Conservation (phyloP, 2,113 vertebrate genomes). For the Podarcis cretensis region DNA sequence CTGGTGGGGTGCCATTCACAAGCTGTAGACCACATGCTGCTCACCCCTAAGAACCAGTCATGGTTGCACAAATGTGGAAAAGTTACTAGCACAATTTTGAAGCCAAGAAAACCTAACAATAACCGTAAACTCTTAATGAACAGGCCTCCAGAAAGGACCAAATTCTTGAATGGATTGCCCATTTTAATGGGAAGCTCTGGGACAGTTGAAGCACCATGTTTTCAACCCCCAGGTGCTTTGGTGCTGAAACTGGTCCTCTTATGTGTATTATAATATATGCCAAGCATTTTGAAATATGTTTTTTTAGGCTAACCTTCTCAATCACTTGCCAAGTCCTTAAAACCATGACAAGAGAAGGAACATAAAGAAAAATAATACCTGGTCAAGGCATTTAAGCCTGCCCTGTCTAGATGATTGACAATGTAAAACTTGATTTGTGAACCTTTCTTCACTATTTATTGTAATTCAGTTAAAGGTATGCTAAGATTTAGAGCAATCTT, state of each 20-base stretch:
- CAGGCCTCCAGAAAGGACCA: constrained; percentile 51
- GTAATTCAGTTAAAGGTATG: constrained; percentile 45
- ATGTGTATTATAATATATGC: background rate
- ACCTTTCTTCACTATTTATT: constrained; percentile 44
- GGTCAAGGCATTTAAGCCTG: constrained; percentile 51
- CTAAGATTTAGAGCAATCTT: constrained; percentile 43
- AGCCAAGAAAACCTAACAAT: constrained; percentile 31
- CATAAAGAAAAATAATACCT: constrained; percentile 77
- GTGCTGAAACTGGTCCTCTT: background rate
- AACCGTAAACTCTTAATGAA: constrained; percentile 23
- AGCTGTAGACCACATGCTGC: background rate
- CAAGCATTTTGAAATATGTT: background rate
- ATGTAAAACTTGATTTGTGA: constrained; percentile 41
- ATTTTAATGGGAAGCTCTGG: background rate
- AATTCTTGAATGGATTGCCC: background rate
- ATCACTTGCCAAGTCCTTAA: constrained; percentile 55
- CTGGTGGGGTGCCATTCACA: background rate
- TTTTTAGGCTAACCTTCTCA: constrained; percentile 25
- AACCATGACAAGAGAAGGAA: constrained; percentile 76
- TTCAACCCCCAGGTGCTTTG: background rate
- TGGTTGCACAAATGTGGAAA: background rate
- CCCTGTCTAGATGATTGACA: constrained; percentile 58
- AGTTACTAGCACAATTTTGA: constrained; percentile 14
- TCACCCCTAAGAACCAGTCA: background rate
- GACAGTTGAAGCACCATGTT: background rate